Evolutionary conservation across 2,113 vertebrate genomes (phyloP).

Genomic region (Clarias macrocephalus): DNA sequence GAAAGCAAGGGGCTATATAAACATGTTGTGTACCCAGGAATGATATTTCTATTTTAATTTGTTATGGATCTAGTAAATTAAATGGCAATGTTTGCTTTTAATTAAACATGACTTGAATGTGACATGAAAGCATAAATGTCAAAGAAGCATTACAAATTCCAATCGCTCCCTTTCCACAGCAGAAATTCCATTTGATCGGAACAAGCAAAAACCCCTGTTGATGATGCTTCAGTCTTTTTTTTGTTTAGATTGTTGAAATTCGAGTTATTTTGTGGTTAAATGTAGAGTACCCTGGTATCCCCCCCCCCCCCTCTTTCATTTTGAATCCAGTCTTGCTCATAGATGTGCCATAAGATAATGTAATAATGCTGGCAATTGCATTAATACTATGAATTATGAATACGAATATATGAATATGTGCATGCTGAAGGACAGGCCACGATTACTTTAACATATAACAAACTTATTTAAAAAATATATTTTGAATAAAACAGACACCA

Average conservation of each 20-base stretch:
- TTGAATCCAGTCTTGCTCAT: neutral
- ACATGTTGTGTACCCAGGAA: neutral
- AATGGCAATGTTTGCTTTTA: neutral
- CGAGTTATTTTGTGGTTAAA: neutral
- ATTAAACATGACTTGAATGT: neutral
- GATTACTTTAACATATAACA: neutral
- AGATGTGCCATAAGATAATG: neutral
- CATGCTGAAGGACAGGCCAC: neutral
- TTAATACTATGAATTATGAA: neutral
- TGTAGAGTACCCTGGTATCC: neutral
- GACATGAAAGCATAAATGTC: neutral
- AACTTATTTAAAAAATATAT: neutral
- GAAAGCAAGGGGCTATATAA: neutral
- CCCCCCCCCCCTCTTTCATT: neutral
- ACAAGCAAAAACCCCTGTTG: neutral
- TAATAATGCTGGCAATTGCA: neutral
- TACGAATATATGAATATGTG: neutral
- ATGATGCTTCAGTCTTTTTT: neutral
- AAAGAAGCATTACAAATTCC: neutral
- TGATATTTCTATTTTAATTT: neutral
- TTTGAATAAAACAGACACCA: neutral
- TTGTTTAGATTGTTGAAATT: neutral
- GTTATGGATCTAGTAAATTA: neutral
- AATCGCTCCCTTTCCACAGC: neutral
- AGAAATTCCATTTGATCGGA: neutral